Base-by-base conservation (phyloP, 2,888 invertebrate genomes). In the Cordilura impudica region DNA sequence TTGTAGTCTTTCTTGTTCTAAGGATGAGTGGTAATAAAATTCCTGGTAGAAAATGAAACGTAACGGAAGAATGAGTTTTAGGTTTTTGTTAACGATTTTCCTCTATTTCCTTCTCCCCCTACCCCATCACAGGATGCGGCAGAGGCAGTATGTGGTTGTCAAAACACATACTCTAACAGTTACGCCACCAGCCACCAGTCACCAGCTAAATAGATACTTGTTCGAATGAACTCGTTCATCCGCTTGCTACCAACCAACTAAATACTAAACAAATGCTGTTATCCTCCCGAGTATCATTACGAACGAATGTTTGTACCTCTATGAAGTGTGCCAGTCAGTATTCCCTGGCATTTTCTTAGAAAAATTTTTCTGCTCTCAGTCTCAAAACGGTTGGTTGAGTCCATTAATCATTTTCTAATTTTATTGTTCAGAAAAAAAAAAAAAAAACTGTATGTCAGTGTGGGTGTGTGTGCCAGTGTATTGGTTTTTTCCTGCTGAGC, bases 391-490 rank as follows among this genome's bases (percentile, higher is more conserved):
- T 87, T 85, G 87, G 86, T 84, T 88, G 88, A 88, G 87, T 89
- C 88, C 89, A 88, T 88, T 88, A 89, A 88, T 88, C 89, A 88
- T 87, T 87, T 88, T 89, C 87, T 89, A 88, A 88, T 88, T 89
- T n/a, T 89, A 89, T 88, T 88, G 87, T 84, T 82, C 39, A 75
- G 63, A 61, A 63, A 74, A 49, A 49, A 45, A 73, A 72, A 61
- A 23, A 47, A n/a, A 23, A 12, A 6, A 35, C 60, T 39, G 18
- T 45, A 19, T 47, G 45, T 12, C 47, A 7, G 26, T 19, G 49
- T 14, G 16, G 29, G 35, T 56, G 54, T 66, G 70, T 35, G 60
- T 60, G 66, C 47, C 39, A 16, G 56, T 16, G 29, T 19, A n/a
- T 54, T 65, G 31, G 35, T 47, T 7, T 58, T 63, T 65, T 75